Conservation (phyloP, 2,888 invertebrate genomes). For the Sycophila texana region DNA sequence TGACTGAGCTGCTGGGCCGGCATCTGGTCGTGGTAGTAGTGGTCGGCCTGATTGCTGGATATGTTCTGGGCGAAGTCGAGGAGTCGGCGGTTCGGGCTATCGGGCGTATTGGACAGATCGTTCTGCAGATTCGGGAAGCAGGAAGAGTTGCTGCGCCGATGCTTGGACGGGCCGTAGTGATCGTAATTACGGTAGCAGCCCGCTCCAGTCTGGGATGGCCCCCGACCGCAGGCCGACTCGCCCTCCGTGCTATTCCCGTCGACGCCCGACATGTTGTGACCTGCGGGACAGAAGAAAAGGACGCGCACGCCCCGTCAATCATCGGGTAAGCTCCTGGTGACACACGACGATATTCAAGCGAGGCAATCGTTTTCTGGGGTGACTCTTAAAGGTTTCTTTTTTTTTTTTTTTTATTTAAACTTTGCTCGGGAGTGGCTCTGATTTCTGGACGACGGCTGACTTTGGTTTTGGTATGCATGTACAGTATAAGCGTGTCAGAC, state of each 20-base stretch:
- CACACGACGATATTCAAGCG: conserved; percentile 15
- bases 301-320: conserved; percentile 36
- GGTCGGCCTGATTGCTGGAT: conserved; percentile 71
- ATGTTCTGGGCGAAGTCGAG: conserved; percentile 73
- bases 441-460: too few species aligned
- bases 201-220: conserved; percentile 84
- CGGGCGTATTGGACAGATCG: conserved; percentile 72
- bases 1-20: conserved; percentile 71
- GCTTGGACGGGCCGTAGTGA: conserved; percentile 75
- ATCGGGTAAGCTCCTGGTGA: not conserved
- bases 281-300: conserved; percentile 76
- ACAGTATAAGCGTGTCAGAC: not conserved
- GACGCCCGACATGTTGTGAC: conserved; percentile 93
- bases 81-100: conserved; percentile 72
- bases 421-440: not conserved
- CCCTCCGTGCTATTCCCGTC: conserved; percentile 90
- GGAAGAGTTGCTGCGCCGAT: conserved; percentile 78
- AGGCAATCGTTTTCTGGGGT: not conserved
- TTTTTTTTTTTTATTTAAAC: not conserved
- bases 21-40: conserved; percentile 72
- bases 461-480: too few species aligned
- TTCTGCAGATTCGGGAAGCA: conserved; percentile 72
- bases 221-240: conserved; percentile 79
- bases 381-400: too few species aligned
- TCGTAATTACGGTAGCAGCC: conserved; percentile 89